Percentiles rank a stretch among this genome's conserved stretches.
Conservation (phyloP, 2,113 vertebrate genomes). For the Motacilla tschutschensis region DNA sequence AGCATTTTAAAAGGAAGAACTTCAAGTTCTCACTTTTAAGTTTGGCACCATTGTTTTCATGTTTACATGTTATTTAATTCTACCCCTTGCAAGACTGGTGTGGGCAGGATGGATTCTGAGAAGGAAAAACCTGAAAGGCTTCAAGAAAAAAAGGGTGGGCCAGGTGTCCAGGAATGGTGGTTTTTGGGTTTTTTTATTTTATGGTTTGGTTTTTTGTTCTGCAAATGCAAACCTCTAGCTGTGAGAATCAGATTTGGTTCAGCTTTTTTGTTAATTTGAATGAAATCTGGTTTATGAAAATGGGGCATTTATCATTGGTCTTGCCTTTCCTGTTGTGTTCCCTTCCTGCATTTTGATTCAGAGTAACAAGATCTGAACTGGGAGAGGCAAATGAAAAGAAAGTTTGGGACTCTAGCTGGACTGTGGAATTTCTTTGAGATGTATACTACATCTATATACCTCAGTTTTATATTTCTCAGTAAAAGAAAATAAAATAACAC, state of each 20-base stretch:
- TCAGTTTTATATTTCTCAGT: not conserved
- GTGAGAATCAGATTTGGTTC: not conserved
- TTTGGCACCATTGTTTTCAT: not conserved
- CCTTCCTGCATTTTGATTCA: not conserved
- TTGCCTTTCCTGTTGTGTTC: slow-evolving; percentile 26
- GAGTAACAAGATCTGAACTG: not conserved
- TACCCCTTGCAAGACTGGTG: not conserved
- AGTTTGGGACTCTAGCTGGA: not conserved
- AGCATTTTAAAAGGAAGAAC: not conserved
- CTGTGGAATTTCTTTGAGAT: not conserved
- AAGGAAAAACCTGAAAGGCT: slow-evolving; percentile 15
- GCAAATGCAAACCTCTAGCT: not conserved
- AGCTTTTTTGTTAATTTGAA: slow-evolving; percentile 20
- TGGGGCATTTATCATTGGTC: not conserved
- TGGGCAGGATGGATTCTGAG: slow-evolving; percentile 15
- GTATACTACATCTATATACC: not conserved
- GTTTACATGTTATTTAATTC: slow-evolving; percentile 42
- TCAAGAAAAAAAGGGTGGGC: not conserved
- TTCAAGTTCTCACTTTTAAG: slow-evolving; percentile 30
- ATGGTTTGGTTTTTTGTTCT: not conserved
- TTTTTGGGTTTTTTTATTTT: not conserved
- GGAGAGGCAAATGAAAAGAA: not conserved
- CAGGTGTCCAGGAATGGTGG: slow-evolving; percentile 14
- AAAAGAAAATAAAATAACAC: not conserved
- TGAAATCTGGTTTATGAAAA: slow-evolving; percentile 26